Conservation (phyloP, 2,113 vertebrate species). For the Athene noctua region DNA sequence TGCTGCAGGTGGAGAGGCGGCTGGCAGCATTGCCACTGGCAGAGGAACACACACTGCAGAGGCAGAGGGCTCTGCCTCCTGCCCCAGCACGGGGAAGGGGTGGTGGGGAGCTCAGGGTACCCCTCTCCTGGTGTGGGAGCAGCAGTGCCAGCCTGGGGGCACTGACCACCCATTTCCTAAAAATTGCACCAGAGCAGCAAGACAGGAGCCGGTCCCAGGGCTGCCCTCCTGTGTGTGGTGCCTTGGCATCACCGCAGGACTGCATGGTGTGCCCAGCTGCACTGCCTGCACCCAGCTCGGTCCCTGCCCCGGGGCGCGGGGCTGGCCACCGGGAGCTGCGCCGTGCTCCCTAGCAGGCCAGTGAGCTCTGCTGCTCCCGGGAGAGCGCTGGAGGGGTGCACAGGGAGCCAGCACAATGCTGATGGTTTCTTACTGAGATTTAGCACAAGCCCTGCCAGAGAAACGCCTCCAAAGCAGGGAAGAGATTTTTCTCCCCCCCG, state of each 20-base stretch:
- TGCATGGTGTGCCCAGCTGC: background rate
- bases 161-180: background rate
- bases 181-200: background rate
- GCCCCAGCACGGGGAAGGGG: fast-evolving
- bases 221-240: fast-evolving
- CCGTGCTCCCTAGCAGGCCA: fast-evolving
- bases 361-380: background rate
- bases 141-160: background rate
- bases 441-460: background rate
- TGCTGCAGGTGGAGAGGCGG: background rate
- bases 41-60: fast-evolving
- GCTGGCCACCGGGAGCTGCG: background rate
- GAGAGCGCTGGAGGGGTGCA: background rate
- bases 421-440: background rate
- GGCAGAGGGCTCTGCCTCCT: background rate
- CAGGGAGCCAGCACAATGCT: background rate
- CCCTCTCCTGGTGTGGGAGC: background rate
- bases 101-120: background rate
- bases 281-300: fast-evolving
- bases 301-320: fast-evolving
- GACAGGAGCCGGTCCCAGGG: fast-evolving
- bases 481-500: background rate
- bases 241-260: background rate
- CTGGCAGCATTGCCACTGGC: background rate
- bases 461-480: background rate